Conservation (phyloP, 2,113 vertebrate species). For the Uria aalge region DNA sequence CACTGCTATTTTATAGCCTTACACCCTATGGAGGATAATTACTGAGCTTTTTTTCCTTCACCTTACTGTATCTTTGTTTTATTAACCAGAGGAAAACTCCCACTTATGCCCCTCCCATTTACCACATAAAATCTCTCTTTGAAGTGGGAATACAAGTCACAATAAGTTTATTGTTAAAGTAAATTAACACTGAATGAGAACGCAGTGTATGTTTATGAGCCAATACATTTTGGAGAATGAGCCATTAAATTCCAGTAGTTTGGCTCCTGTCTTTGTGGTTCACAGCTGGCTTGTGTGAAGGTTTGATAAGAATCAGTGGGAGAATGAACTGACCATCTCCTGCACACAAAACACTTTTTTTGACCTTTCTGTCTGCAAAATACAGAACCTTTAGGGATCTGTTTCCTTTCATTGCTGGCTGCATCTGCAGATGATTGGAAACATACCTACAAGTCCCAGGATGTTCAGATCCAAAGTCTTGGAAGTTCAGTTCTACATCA, state of each 20-base stretch:
- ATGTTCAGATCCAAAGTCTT: conserved; percentile 37
- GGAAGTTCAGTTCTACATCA: conserved; percentile 36
- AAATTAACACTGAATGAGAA: conserved; percentile 58
- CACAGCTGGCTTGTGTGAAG: background rate
- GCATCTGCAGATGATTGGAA: conserved; percentile 58
- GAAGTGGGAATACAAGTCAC: conserved; percentile 46
- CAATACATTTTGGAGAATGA: conserved; percentile 34
- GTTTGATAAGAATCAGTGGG: conserved; percentile 43
- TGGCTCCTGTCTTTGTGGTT: conserved; percentile 29
- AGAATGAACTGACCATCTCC: conserved; percentile 39
- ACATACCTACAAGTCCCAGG: conserved; percentile 53
- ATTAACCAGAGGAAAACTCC: conserved; percentile 46
- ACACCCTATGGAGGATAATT: conserved; percentile 60
- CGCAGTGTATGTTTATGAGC: conserved; percentile 36
- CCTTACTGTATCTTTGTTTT: conserved; percentile 53
- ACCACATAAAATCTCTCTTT: conserved; percentile 60
- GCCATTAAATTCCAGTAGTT: conserved; percentile 66
- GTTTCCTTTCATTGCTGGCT: conserved; percentile 5
- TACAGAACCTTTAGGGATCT: background rate
- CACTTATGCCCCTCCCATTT: conserved; percentile 7
- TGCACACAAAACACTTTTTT: conserved; percentile 5
- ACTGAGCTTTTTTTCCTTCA: conserved; percentile 32
- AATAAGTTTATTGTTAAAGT: conserved; percentile 63
- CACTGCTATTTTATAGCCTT: conserved; percentile 57
- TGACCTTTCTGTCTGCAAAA: conserved; percentile 17